Conservation (phyloP, 2,797 vertebrate species). For the Rachycentron canadum region DNA sequence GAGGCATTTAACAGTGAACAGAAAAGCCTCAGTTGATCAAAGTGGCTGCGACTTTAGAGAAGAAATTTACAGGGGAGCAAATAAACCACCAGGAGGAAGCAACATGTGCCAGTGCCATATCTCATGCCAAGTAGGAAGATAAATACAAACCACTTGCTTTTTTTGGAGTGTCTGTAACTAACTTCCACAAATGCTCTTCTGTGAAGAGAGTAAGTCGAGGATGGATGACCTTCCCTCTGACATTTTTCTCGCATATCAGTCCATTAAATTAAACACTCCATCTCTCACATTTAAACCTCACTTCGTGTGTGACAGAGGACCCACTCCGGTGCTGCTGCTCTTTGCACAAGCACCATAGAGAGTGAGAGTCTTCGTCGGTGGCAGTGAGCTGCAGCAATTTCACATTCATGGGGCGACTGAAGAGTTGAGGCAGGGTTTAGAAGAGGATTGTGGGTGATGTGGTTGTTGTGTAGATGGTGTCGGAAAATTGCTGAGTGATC, state of each 20-base stretch:
- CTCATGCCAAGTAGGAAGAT: conserved; percentile 26
- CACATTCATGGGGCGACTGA: not conserved
- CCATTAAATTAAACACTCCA: conserved; percentile 49
- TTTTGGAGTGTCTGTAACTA: conserved; percentile 16
- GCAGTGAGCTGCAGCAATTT: conserved; percentile 1
- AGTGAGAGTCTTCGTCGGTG: conserved; percentile 9
- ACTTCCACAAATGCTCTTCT: conserved; percentile 35
- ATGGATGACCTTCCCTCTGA: conserved; percentile 45
- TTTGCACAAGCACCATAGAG: conserved; percentile 37
- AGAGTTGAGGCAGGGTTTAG: not conserved
- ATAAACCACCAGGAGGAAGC: conserved; percentile 52
- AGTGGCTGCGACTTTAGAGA: conserved; percentile 3
- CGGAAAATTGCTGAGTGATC: conserved; percentile 17
- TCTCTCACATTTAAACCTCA: conserved; percentile 32
- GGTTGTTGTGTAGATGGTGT: not conserved
- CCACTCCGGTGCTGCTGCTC: conserved; percentile 80
- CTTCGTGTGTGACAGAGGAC: conserved; percentile 27
- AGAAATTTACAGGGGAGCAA: conserved; percentile 31
- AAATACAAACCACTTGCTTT: conserved; percentile 19
- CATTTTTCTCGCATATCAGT: conserved; percentile 59
- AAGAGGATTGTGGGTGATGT: not conserved
- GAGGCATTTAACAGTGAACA: conserved; percentile 19
- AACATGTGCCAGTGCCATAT: conserved; percentile 6
- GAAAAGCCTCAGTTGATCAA: conserved; percentile 8
- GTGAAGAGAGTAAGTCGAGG: conserved; percentile 35